phyloP scores from a whole-genome alignment of 2,113 vertebrate genomes.

The Hystrix cristata region DNA sequence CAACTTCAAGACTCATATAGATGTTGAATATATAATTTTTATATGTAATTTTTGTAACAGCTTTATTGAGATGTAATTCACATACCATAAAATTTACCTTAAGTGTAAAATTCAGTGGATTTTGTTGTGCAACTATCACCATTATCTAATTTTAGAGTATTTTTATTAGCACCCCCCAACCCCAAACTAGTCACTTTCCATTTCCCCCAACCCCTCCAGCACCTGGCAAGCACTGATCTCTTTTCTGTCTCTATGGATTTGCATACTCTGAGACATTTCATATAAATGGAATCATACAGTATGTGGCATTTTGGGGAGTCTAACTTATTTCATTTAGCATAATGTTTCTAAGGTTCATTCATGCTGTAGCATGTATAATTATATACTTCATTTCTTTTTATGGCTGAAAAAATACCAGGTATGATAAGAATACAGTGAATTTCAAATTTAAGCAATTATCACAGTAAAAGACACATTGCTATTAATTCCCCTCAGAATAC shows the following conservation, averaged over 20 bases:
- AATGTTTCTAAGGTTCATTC: slow-evolving; percentile 17
- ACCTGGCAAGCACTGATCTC: background rate
- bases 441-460: background rate
- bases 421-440: background rate
- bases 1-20: background rate
- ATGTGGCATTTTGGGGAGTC: background rate
- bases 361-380: background rate
- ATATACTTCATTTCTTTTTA: slow-evolving; percentile 3
- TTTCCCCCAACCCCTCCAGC: background rate
- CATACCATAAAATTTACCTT: background rate
- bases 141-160: slow-evolving; percentile 11
- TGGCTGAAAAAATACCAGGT: background rate
- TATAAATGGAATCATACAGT: background rate
- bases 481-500: background rate
- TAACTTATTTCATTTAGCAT: background rate
- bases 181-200: background rate
- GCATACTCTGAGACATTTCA: background rate
- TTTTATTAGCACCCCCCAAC: background rate
- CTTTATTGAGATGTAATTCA: slow-evolving; percentile 23
- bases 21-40: background rate
- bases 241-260: slow-evolving; percentile 23
- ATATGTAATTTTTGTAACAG: slow-evolving; percentile 37
- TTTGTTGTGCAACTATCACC: background rate
- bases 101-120: slow-evolving; percentile 6
- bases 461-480: background rate